Conservation (phyloP, 2,888 invertebrate species). For the Lissonota sp. region DNA sequence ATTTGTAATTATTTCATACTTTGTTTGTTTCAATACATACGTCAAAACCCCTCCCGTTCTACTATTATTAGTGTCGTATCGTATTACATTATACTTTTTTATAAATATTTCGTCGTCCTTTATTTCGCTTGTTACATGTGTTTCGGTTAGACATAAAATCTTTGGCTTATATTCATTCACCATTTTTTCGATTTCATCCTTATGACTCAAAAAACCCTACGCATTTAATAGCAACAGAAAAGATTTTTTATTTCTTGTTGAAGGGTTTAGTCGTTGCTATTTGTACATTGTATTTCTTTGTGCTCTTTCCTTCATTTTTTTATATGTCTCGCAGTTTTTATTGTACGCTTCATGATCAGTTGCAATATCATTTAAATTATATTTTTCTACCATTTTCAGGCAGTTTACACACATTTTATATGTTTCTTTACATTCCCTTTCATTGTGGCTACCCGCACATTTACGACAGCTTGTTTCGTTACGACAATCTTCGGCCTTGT, state of each 20-base stretch:
- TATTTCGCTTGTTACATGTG: conserved; percentile 35
- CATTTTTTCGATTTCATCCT: conserved; percentile 37
- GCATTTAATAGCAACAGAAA: conserved; percentile 30
- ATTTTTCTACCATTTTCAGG: too few species aligned
- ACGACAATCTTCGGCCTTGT: too few species aligned
- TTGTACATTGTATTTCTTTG: conserved; percentile 1
- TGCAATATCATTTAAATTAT: too few species aligned
- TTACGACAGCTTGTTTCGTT: too few species aligned
- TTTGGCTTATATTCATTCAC: conserved; percentile 19
- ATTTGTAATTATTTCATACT: too few species aligned
- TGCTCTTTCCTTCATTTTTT: background rate
- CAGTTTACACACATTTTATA: too few species aligned
- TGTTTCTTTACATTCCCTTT: too few species aligned
- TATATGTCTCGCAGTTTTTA: too few species aligned
- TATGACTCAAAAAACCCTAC: conserved; percentile 27
- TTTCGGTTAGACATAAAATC: conserved; percentile 48
- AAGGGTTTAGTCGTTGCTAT: conserved; percentile 20
- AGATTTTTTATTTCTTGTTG: background rate
- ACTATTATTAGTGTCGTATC: conserved; percentile 20
- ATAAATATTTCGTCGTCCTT: conserved; percentile 31
- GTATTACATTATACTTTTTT: conserved; percentile 16
- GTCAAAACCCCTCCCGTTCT: conserved; percentile 40
- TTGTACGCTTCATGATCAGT: too few species aligned
- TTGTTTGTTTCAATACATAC: background rate
- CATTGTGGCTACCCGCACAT: too few species aligned